These are phyloP conservation scores for Dynastes hyllus DNA, from an alignment of 2,888 invertebrate species.

Conservation along the genomic window DNA sequence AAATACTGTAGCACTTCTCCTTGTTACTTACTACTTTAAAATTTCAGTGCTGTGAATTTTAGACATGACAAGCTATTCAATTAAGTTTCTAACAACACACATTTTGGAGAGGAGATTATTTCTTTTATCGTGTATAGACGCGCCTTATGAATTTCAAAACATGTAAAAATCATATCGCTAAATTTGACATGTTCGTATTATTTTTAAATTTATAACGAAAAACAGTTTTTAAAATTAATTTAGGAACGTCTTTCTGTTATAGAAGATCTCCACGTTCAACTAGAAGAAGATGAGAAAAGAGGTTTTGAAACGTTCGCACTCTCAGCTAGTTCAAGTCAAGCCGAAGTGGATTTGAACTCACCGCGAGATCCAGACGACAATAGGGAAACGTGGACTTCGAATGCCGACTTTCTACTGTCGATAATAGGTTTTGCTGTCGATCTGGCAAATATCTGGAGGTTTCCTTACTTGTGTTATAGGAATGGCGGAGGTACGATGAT, in stretches of 20 bases:
- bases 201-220: no score
- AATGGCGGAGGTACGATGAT: constrained; percentile 80
- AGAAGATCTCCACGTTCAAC: constrained; percentile 71
- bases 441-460: constrained; percentile 90
- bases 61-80: no score
- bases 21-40: no score
- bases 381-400: constrained; percentile 87
- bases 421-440: constrained; percentile 91
- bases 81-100: no score
- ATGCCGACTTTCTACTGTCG: constrained; percentile 86
- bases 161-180: no score
- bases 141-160: no score
- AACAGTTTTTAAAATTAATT: no score
- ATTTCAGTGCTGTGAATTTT: no score
- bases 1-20: no score
- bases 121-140: no score
- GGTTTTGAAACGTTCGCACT: constrained; percentile 69
- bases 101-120: no score
- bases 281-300: constrained; percentile 69
- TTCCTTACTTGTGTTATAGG: constrained; percentile 85
- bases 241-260: constrained; percentile 42
- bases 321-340: constrained; percentile 69
- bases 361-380: constrained; percentile 72
- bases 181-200: no score
- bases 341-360: constrained; percentile 68